These are phyloP conservation scores for Poecilia wingei DNA, from an alignment of 2,797 vertebrate species.

Conservation along the genomic window DNA sequence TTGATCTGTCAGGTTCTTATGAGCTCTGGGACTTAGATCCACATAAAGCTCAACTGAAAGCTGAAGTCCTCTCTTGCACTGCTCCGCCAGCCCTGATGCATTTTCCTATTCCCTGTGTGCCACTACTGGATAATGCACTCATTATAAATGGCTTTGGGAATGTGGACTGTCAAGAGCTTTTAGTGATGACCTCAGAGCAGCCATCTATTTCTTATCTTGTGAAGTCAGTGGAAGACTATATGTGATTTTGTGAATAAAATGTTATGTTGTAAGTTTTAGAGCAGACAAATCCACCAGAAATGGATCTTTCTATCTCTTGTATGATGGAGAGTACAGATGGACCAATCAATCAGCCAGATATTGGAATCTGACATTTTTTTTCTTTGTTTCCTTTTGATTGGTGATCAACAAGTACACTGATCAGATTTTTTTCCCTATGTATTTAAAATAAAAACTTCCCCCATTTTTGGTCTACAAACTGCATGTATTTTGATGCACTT, in stretches of 20 bases:
- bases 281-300: conserved; percentile 6
- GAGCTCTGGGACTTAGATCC: conserved; percentile 63
- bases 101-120: conserved; percentile 67
- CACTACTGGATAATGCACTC: conserved; percentile 71
- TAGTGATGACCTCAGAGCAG: conserved; percentile 53
- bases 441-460: neutral
- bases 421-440: neutral
- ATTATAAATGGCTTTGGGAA: conserved; percentile 71
- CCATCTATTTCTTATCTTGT: conserved; percentile 42
- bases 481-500: neutral
- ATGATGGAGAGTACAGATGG: neutral
- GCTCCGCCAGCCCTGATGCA: conserved; percentile 61
- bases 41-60: conserved; percentile 67
- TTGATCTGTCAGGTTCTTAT: conserved; percentile 53
- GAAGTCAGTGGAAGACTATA: conserved; percentile 27
- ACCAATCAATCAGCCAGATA: neutral
- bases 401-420: neutral
- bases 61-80: conserved; percentile 64
- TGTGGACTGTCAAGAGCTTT: conserved; percentile 67
- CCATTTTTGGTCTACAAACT: neutral
- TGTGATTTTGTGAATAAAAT: conserved; percentile 29
- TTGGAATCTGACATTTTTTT: neutral
- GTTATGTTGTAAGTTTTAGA: conserved; percentile 5
- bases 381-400: neutral
- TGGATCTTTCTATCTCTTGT: neutral